Evolutionary conservation across 2,113 vertebrate species (phyloP).

Genomic region (Prinia subflava): DNA sequence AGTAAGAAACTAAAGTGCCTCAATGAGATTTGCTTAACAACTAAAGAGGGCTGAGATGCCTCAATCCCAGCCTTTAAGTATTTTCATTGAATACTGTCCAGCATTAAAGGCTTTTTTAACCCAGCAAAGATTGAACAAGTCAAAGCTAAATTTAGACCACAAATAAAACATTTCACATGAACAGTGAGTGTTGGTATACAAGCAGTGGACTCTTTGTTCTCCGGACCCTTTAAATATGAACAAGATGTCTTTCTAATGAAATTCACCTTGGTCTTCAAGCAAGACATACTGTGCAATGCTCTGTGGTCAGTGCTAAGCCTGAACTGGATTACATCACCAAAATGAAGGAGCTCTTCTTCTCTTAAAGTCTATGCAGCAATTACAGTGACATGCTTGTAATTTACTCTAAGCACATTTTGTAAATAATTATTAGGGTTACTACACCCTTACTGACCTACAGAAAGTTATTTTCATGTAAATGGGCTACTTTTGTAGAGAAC

Average conservation of each 20-base stretch:
- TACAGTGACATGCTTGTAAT: not conserved
- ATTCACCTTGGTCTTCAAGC: not conserved
- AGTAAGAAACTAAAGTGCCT: not conserved
- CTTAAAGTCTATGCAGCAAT: not conserved
- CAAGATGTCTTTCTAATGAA: not conserved
- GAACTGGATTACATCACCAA: not conserved
- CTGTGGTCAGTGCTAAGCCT: not conserved
- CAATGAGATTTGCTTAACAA: not conserved
- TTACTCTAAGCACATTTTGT: not conserved
- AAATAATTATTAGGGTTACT: conserved; percentile 15
- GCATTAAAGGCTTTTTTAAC: conserved; percentile 26
- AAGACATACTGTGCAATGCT: not conserved
- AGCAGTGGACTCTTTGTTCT: conserved; percentile 10
- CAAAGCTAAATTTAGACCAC: conserved; percentile 35
- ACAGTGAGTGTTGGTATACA: not conserved
- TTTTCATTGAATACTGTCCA: conserved; percentile 16
- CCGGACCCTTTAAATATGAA: conserved; percentile 10
- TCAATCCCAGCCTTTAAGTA: conserved; percentile 6
- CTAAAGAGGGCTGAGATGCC: not conserved
- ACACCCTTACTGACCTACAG: not conserved
- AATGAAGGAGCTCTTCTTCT: not conserved
- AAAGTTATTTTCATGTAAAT: conserved; percentile 32
- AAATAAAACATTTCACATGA: conserved; percentile 21
- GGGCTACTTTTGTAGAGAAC: not conserved
- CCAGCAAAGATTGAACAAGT: not conserved